Conservation (phyloP, 2,888 invertebrate genomes). For the Tipula unca region DNA sequence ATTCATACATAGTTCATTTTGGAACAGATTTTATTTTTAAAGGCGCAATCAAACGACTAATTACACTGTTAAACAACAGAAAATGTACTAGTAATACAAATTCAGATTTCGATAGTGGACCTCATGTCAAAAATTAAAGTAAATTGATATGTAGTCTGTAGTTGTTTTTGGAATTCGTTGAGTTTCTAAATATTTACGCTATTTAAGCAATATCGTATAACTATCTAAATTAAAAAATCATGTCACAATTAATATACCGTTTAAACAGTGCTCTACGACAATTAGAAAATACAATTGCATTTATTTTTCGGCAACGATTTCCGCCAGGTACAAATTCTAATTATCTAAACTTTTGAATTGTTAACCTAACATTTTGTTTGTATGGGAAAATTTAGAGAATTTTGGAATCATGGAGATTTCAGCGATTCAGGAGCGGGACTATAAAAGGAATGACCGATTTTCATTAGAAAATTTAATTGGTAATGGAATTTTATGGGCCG, state of each 20-base stretch:
- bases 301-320: conserved; percentile 39
- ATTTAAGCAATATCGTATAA: too few relatives aligned
- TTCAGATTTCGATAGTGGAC: too few relatives aligned
- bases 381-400: conserved; percentile 20
- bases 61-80: too few relatives aligned
- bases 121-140: neutral
- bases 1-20: too few relatives aligned
- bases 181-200: neutral
- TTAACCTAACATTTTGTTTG: conserved; percentile 17
- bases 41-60: too few relatives aligned
- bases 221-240: too few relatives aligned
- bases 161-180: neutral
- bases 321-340: conserved; percentile 47
- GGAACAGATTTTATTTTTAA: too few relatives aligned
- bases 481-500: conserved; percentile 72
- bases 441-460: conserved; percentile 31
- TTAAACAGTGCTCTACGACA: conserved; percentile 39
- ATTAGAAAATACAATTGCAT: conserved; percentile 35
- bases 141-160: neutral
- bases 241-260: conserved; percentile 28
- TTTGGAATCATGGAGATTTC: conserved; percentile 10
- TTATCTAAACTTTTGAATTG: too few relatives aligned
- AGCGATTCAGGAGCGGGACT: conserved; percentile 24
- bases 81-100: too few relatives aligned
- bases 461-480: conserved; percentile 57